These are phyloP conservation scores for Nomada ruficornis DNA, from an alignment of 2,888 invertebrate genomes.

Conservation along the genomic window DNA sequence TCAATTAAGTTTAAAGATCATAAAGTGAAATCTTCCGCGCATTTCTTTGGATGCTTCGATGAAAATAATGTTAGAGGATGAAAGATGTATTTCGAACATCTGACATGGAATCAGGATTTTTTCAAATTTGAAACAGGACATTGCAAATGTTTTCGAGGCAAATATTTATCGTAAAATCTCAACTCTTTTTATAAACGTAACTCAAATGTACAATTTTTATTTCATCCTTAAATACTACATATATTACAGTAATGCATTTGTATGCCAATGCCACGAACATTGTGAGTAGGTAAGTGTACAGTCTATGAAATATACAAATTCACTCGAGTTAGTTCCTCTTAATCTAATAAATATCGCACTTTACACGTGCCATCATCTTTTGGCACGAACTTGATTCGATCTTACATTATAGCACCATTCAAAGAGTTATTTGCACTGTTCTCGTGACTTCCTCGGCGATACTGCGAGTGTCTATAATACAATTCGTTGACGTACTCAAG, in stretches of 20 bases:
- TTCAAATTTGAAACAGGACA: background rate
- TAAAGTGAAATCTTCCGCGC: background rate
- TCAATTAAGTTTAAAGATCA: background rate
- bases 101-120: background rate
- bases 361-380: slow-evolving; percentile 45
- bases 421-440: slow-evolving; percentile 43
- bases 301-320: slow-evolving; percentile 56
- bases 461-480: slow-evolving; percentile 24
- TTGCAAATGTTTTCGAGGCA: background rate
- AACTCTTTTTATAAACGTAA: slow-evolving; percentile 42
- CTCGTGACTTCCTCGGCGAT: slow-evolving; percentile 3
- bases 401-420: slow-evolving; percentile 64
- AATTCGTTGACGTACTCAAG: background rate
- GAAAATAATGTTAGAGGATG: background rate
- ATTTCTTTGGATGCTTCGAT: background rate
- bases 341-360: slow-evolving; percentile 24
- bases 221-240: slow-evolving; percentile 55
- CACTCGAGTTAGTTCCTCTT: slow-evolving; percentile 38
- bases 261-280: slow-evolving; percentile 24
- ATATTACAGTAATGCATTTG: slow-evolving; percentile 61
- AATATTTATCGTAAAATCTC: background rate
- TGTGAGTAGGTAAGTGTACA: slow-evolving; percentile 49
- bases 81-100: background rate
- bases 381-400: slow-evolving; percentile 46
- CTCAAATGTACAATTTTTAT: slow-evolving; percentile 68